phyloP scores from a whole-genome alignment of 2,113 vertebrate species.

The Cygnus atratus region DNA sequence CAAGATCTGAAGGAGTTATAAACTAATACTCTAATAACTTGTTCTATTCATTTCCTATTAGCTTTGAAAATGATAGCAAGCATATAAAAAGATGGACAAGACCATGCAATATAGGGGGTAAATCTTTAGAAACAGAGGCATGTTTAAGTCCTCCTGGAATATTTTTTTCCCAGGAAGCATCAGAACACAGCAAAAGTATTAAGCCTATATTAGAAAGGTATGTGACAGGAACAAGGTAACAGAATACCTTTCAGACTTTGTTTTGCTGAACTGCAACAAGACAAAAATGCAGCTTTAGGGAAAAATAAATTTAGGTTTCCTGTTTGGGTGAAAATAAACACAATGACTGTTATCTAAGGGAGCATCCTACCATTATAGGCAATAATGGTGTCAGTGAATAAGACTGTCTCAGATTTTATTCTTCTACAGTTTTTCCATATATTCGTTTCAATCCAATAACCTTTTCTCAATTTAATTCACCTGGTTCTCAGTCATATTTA shows the following conservation, averaged over 20 bases:
- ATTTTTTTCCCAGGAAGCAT: not conserved
- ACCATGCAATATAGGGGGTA: fast-evolving
- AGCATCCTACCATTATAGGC: not conserved
- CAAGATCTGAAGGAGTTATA: not conserved
- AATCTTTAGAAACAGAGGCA: not conserved
- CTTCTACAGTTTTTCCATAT: not conserved
- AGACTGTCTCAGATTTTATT: not conserved
- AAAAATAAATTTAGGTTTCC: not conserved
- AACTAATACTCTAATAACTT: not conserved
- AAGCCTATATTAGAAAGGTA: not conserved
- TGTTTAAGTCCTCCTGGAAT: not conserved
- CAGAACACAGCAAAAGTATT: not conserved
- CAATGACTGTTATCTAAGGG: not conserved
- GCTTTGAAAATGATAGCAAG: not conserved
- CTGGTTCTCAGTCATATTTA: not conserved
- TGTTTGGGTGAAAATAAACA: not conserved
- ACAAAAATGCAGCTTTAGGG: not conserved
- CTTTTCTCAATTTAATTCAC: not conserved
- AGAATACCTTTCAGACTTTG: not conserved
- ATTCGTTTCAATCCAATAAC: not conserved
- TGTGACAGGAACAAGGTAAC: not conserved
- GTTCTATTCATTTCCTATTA: not conserved
- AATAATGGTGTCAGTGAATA: not conserved
- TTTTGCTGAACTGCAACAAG: not conserved
- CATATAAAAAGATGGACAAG: not conserved